Evolutionary conservation across 2,113 vertebrate species (phyloP), one percentile per base, ranked within the genome.

Genomic region (Typhlomys cinereus): DNA sequence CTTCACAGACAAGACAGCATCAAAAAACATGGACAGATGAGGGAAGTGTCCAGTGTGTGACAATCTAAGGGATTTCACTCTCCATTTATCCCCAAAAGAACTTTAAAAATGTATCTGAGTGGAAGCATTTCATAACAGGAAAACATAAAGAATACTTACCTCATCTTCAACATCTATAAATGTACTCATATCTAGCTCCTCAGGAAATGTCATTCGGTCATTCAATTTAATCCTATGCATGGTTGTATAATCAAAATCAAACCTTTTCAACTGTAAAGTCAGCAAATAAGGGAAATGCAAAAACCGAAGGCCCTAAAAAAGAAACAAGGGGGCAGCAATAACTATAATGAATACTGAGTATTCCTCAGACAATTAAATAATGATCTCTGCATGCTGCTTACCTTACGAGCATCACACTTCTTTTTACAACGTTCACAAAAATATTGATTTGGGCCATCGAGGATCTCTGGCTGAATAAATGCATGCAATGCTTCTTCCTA

Each of bases 161-260:
- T 99, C 99, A 95, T 99, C 99, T 97, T 99, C 99, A 89, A 99
- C 98, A 85, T 99, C 99, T 79, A 99, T 99, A 97, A 99, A 99
- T 61, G 99, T 98, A 95, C 99, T 99, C 99, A 99, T 99, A 97
- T 99, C 99, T 74, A 99, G 97, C 96, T 99, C 99, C 64, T 99
- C 99, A 0, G 99, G 99, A 98, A 99, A 99, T 85, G 99, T 99
- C 99, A 99, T 99, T 88, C 99, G 98, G 96, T 99, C 99, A 64
- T 99, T 99, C 71, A 99, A 97, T 95, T 99, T 99, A 97, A 99
- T 99, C 93, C 99, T 99, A 97, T 99, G 99, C 99, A 99, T 99
- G 95, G 99, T 99, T 97, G 99, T 99, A 96, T 99, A 99, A 98
- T 99, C 99, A 44, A 99, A 99, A 97, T 99, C 99, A 97, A 99